Conservation (phyloP, 2,888 invertebrate genomes). For the Adelphocoris suturalis region DNA sequence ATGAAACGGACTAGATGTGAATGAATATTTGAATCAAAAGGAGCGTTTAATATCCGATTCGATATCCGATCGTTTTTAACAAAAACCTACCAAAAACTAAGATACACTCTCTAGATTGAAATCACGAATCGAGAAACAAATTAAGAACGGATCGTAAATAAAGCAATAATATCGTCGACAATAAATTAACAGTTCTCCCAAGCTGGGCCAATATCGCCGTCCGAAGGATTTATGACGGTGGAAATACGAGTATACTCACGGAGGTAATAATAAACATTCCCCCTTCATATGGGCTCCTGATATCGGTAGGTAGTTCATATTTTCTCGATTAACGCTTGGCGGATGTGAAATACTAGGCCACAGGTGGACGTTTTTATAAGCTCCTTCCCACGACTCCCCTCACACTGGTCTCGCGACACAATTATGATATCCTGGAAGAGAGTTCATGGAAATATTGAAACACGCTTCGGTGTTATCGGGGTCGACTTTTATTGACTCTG, state of each 20-base stretch:
- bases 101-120: no score
- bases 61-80: no score
- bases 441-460: no score
- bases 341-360: background rate
- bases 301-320: slow-evolving; percentile 27
- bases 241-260: background rate
- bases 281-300: slow-evolving; percentile 14
- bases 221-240: background rate
- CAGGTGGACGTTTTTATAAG: slow-evolving; percentile 4
- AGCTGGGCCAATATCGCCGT: background rate
- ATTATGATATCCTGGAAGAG: background rate
- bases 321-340: background rate
- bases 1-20: no score
- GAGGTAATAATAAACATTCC: slow-evolving; percentile 1
- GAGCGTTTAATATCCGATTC: no score
- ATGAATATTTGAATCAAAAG: no score
- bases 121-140: background rate
- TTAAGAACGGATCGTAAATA: background rate
- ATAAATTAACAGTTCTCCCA: slow-evolving; percentile 24
- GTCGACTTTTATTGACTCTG: no score
- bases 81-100: no score
- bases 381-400: background rate
- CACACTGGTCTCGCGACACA: background rate
- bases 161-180: slow-evolving; percentile 3
- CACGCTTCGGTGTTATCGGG: no score